Conservation (phyloP, 1,140 invertebrate genomes). For the Leptopilina boulardi region DNA sequence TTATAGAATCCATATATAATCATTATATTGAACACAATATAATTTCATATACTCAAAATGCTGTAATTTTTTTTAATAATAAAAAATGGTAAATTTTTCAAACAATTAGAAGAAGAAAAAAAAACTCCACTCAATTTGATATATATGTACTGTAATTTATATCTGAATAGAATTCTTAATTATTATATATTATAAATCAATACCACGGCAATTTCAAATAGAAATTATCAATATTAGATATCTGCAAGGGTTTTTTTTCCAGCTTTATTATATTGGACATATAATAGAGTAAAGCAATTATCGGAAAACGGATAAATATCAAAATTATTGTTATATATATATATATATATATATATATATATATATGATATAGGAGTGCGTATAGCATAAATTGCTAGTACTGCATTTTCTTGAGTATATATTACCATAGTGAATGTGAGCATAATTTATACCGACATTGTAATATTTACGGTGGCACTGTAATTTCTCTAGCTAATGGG, state of each 20-base stretch:
- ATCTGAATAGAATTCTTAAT: not conserved
- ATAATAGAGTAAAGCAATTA: not conserved
- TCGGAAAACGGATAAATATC: not conserved
- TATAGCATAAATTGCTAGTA: slow-evolving; percentile 7
- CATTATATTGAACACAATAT: too few relatives aligned
- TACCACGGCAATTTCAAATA: not conserved
- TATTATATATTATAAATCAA: slow-evolving; percentile 1
- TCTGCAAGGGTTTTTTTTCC: not conserved
- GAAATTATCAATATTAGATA: not conserved
- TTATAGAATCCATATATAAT: too few relatives aligned
- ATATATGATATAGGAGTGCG: not conserved
- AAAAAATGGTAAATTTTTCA: too few relatives aligned
- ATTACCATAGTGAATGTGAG: not conserved
- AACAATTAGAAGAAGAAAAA: not conserved
- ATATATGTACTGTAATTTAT: not conserved
- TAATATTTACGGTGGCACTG: slow-evolving; percentile 25
- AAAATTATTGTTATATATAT: not conserved
- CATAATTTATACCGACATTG: slow-evolving; percentile 20
- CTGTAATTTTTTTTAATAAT: too few relatives aligned
- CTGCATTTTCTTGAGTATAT: not conserved
- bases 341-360: too few relatives aligned
- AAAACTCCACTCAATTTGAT: not conserved
- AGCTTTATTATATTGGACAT: not conserved
- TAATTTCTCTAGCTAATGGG: slow-evolving; percentile 22
- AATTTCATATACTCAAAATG: too few relatives aligned